These are phyloP conservation scores for Cotesia glomerata DNA, from an alignment of 1,140 invertebrate genomes.

Conservation along the genomic window DNA sequence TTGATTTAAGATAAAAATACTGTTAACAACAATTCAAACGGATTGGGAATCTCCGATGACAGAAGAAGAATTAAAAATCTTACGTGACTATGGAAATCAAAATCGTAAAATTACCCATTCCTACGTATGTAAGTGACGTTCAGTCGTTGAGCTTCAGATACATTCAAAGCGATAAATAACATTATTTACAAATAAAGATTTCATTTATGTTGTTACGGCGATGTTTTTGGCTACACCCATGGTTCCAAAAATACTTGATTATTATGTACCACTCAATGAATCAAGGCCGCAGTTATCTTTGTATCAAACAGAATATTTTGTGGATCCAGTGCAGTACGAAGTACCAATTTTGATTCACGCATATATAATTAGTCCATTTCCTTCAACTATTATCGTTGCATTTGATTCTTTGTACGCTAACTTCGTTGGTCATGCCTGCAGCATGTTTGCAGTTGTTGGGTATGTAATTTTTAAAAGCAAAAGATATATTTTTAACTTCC, in stretches of 20 bases:
- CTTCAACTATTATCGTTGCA: conserved; percentile 17
- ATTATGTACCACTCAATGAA: conserved; percentile 29
- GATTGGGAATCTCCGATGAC: conserved; percentile 19
- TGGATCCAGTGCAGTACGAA: conserved; percentile 26
- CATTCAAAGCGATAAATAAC: conserved; percentile 22
- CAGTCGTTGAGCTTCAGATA: neutral
- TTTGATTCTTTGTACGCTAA: conserved; percentile 24
- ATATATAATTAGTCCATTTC: conserved; percentile 20
- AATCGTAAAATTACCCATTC: conserved; percentile 6
- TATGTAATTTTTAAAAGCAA: conserved; percentile 9
- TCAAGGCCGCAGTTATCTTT: conserved; percentile 19
- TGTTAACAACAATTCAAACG: neutral
- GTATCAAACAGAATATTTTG: conserved; percentile 30
- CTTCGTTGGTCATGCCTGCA: conserved; percentile 28
- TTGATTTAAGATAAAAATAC: neutral
- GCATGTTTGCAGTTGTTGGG: conserved; percentile 29
- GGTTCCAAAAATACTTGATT: conserved; percentile 26
- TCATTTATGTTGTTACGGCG: conserved; percentile 9
- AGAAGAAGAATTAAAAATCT: neutral
- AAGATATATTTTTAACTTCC: too few relatives aligned
- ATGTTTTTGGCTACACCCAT: conserved; percentile 20
- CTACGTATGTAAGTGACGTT: conserved; percentile 20
- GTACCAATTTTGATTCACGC: conserved; percentile 28
- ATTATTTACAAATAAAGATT: conserved; percentile 30
- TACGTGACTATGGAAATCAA: conserved; percentile 1